phyloP scores from a whole-genome alignment of 2,888 invertebrate species.

The Atrina japonica region DNA sequence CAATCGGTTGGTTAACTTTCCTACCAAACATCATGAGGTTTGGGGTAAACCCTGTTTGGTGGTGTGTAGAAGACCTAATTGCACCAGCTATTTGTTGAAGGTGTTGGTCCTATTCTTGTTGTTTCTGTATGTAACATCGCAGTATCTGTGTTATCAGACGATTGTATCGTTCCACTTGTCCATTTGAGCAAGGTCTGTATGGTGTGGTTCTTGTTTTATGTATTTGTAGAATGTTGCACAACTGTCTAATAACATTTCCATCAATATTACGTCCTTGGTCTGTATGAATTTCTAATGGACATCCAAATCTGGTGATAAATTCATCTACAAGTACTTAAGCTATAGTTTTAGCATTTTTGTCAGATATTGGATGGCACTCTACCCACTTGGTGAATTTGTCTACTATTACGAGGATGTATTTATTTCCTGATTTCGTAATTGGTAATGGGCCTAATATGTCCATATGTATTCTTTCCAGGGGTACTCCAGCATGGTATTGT shows the following conservation, averaged over 20 bases:
- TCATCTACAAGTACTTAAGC: conserved; percentile 22
- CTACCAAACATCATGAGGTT: too few species aligned
- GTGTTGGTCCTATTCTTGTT: conserved; percentile 32
- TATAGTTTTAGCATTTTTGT: conserved; percentile 30
- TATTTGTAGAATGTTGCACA: conserved; percentile 36
- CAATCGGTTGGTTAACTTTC: too few species aligned
- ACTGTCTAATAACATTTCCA: conserved; percentile 22
- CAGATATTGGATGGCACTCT: conserved; percentile 26
- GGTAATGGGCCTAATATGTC: conserved; percentile 36
- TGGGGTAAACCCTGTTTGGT: conserved; percentile 40
- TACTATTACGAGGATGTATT: conserved; percentile 32
- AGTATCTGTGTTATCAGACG: conserved; percentile 30
- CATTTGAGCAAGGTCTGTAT: conserved; percentile 30
- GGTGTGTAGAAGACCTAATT: conserved; percentile 32
- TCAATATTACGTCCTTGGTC: conserved; percentile 40
- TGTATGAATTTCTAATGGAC: conserved; percentile 45
- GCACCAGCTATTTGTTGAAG: conserved; percentile 36
- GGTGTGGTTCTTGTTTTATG: conserved; percentile 34
- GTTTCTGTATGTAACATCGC: conserved; percentile 24
- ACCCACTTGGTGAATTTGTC: conserved; percentile 47
- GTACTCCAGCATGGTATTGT: conserved; percentile 90
- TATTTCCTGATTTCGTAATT: conserved; percentile 22
- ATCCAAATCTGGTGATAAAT: conserved; percentile 43
- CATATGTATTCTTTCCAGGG: conserved; percentile 37
- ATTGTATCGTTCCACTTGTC: conserved; percentile 43